Base-by-base conservation (phyloP, 2,113 vertebrate species). In the Chaenocephalus aceratus region DNA sequence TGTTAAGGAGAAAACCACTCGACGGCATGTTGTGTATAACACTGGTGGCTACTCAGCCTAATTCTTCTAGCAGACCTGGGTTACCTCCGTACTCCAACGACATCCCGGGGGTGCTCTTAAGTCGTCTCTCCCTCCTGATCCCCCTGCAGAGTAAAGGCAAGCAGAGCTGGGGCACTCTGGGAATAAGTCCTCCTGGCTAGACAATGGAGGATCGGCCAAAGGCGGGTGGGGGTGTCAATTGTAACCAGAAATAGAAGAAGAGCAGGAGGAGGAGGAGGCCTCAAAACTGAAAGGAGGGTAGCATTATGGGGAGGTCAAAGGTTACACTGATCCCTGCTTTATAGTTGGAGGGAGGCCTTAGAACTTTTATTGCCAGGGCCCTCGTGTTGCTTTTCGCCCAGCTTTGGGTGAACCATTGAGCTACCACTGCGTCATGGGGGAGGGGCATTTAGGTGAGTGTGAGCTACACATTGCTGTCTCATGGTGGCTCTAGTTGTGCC, bases 61-160 rank as follows among this genome's bases (percentile, higher is more conserved):
- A 94, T 93, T 91, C 90, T 84, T 93, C 85, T 70, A 82, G 80
- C 92, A 94, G 94, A 89, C 91, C 88, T 72, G 60, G 18, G 78
- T 75, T 89, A 68, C 84, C 82, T 78, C 64, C 60, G 36, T n/a
- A 10, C 71, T 49, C 73, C 63, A 88, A 16, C 72, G 45, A 66
- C 56, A 5, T 83, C 81, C 75, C 57, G 16, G 67, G 77, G 79
- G 80, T 74, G 79, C 88, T 91, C 90, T 92, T 75, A 90, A 89
- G 86, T 89, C 16, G 18, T 56, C 70, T 79, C 76, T 65, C 71
- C 73, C 77, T 84, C 63, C 74, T 57, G 6, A n/a, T 64, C 83
- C 90, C 75, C 90, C 91, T 82, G 86, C 53, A 10, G 91, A 82
- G 89, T 57, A 63, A 80, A 84, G 83, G 85, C 85, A 85, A 79